Base-by-base conservation (phyloP, 2,888 invertebrate species). In the Frankliniella fusca region DNA sequence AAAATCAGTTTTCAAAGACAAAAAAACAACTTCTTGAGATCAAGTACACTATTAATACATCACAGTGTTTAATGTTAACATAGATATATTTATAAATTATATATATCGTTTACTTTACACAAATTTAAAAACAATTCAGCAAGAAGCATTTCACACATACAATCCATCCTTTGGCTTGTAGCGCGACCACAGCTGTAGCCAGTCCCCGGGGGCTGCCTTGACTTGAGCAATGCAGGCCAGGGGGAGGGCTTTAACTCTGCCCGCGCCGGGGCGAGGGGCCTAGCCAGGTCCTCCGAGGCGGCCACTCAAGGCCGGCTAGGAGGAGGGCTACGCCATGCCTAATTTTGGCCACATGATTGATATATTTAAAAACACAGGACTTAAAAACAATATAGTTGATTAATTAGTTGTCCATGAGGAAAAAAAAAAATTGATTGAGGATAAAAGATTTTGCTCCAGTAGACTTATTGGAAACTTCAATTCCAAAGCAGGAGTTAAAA, bases 91-190 rank as follows among this genome's bases (percentile, higher is more conserved):
- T 76, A 76, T 27, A 76, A 76, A 23, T 23, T 27, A 27, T 76
- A 76, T 23, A 76, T 27, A 76, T 76, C 27, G 27, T 27, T 61
- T 20, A 61, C n/a, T 61, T 61, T 61, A 61, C 61, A 61, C 18
- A 61, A 61, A 61, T 10, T 27, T 76, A n/a, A 76, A 76, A 70
- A 70, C 23, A 70, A 76, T 76, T 61, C 61, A 61, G 20, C 61
- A 76, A 76, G 70, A 76, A 70, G 20, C 12, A n/a, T n/a, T n/a
- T n/a, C n/a, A 76, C 23, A 27, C 70, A 76, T 23, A 23, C 70
- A 76, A 76, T 76, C 70, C 27, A 23, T 76, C 70, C 70, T 76
- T 76, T 76, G 70, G 70, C 70, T 27, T 76, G 23, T 10, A 76
- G 70, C 70, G 27, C 70, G 27, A 76, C 27, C 70, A 76, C 27